Base-by-base conservation (phyloP, 2,797 vertebrate genomes). In the Rhinophrynus dorsalis region DNA sequence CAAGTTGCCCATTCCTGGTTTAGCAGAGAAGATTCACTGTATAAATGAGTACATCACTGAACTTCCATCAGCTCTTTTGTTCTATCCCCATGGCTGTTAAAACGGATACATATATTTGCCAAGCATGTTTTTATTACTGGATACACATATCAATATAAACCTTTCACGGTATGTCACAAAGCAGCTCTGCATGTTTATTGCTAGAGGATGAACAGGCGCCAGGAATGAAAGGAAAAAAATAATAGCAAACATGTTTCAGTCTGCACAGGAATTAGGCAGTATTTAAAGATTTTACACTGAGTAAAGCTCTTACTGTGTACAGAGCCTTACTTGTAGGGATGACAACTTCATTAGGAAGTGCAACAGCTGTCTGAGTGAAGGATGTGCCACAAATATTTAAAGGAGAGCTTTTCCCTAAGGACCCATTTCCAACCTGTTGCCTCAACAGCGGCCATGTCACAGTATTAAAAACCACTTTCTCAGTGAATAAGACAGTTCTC, bases 321-420 rank as follows among this genome's bases (percentile, higher is more conserved):
- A 56, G 37, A 56, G 63, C 6, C n/a, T 24, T 56, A 56, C 26
- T 27, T 27, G 37, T 56, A 45, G 18, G 20, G 27, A 55, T 47
- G 51, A 56, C 51, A 67, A 32, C 38, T 55, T 67, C 26, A 67
- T 67, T 56, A 56, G 37, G 26, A 35, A 52, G 27, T 45, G 63
- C 51, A 56, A 67, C 63, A 67, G 62, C 62, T 66, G 62, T 55
- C 62, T 32, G 7, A 13, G 37, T 38, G 38, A 33, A 26, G 18
- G 18, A 44, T 67, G 51, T 24, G 51, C 6, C 2, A 15, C n/a
- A 55, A 54, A 66, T 54, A 42, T 66, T 42, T 55, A 38, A 32
- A 55, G 50, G 32, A 54, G 24, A 42, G 57, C 24, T 20, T 44
- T n/a, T 44, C 57, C 57, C 38, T 2, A 29, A 29, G 57, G 57